Percentiles rank a stretch among this genome's conserved stretches.
Conservation (phyloP, 2,888 invertebrate species). For the Calameuta filiformis region DNA sequence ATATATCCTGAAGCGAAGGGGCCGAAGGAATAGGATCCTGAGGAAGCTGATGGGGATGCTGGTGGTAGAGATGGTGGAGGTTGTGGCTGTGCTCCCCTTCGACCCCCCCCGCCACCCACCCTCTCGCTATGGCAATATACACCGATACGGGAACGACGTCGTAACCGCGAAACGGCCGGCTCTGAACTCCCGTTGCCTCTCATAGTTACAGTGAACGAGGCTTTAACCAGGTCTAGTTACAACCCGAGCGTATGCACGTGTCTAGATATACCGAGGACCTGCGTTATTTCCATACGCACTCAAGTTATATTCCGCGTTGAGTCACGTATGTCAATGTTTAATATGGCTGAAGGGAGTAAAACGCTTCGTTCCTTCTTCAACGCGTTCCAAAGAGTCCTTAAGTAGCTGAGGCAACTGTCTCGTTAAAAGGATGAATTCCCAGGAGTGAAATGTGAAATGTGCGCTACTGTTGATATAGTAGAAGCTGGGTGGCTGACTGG, state of each 20-base stretch:
- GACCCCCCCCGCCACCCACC: neutral
- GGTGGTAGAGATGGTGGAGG: no score
- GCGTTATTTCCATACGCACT: neutral
- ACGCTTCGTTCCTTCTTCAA: neutral
- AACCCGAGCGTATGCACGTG: neutral
- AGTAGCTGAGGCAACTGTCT: neutral
- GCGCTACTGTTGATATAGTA: neutral
- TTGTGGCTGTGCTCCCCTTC: neutral
- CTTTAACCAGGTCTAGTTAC: neutral
- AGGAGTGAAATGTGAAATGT: neutral
- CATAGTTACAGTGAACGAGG: neutral
- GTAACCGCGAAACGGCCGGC: conserved; percentile 39
- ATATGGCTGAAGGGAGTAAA: neutral
- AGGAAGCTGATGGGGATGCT: no score
- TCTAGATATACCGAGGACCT: neutral
- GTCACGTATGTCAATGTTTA: neutral
- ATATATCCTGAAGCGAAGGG: no score
- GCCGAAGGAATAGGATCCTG: no score
- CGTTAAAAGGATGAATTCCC: neutral
- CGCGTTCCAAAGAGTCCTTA: neutral
- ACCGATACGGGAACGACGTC: conserved; percentile 44
- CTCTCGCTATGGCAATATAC: conserved; percentile 34
- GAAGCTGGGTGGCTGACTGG: no score
- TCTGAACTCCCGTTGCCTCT: neutral
- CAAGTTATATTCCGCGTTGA: neutral